These are phyloP conservation scores for Amblyteles armatorius DNA, from an alignment of 2,888 invertebrate species.

Conservation along the genomic window DNA sequence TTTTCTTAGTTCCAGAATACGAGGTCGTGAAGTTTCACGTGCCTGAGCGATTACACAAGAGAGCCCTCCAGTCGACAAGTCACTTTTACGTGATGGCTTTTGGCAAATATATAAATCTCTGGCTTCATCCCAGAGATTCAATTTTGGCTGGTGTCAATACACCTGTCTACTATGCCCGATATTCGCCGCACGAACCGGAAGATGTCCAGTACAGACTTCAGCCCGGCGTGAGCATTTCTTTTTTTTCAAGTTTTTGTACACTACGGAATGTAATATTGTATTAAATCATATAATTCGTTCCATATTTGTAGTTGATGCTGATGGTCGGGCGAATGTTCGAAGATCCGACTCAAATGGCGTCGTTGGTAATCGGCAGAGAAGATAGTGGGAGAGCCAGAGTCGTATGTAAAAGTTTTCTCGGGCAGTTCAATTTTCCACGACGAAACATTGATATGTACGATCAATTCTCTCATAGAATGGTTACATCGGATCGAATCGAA, in stretches of 20 bases:
- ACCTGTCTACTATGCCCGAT: slow-evolving; percentile 47
- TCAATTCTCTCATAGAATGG: slow-evolving; percentile 48
- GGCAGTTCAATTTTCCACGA: neutral
- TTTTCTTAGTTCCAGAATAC: slow-evolving; percentile 58
- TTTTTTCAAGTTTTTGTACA: slow-evolving; percentile 2
- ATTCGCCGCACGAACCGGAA: neutral
- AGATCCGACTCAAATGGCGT: slow-evolving; percentile 31
- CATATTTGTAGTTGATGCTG: slow-evolving; percentile 17
- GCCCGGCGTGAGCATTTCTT: slow-evolving; percentile 10
- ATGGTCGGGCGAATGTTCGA: slow-evolving; percentile 39
- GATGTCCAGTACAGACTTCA: neutral
- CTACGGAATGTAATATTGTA: neutral
- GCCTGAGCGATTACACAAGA: slow-evolving; percentile 38
- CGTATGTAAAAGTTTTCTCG: slow-evolving; percentile 15
- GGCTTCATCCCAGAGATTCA: slow-evolving; percentile 58
- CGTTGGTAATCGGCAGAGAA: slow-evolving; percentile 45
- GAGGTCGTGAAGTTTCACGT: slow-evolving; percentile 54
- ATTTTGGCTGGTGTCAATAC: slow-evolving; percentile 42
- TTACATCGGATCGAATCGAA: slow-evolving; percentile 14
- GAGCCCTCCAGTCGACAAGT: slow-evolving; percentile 28
- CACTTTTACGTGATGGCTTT: slow-evolving; percentile 54
- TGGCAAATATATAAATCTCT: slow-evolving; percentile 52
- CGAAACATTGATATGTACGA: neutral
- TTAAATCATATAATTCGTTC: neutral
- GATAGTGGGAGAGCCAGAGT: slow-evolving; percentile 24